Evolutionary conservation across 1,140 invertebrate species (phyloP).

Genomic region (Bombus affinis): DNA sequence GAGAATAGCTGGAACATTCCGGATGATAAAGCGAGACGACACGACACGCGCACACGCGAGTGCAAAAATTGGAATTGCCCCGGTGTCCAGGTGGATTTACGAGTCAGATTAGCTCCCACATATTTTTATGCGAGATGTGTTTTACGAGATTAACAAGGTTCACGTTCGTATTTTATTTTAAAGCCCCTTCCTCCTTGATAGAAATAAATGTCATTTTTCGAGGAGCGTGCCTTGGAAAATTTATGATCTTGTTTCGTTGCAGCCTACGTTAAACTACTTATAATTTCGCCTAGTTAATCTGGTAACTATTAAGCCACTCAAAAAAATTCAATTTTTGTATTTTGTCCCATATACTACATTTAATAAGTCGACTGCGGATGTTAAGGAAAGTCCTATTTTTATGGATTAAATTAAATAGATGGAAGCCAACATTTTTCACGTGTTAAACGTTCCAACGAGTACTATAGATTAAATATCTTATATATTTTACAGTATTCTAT

Average conservation of each 20-base stretch:
- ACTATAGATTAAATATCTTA: no score
- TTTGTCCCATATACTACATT: background rate
- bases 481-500: no score
- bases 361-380: background rate
- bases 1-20: constrained; percentile 2
- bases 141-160: constrained; percentile 9
- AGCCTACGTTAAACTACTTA: background rate
- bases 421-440: no score
- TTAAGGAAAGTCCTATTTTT: background rate
- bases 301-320: background rate
- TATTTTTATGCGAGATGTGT: constrained; percentile 32
- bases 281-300: background rate
- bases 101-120: constrained; percentile 13
- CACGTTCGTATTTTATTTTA: constrained; percentile 1
- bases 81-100: constrained; percentile 7
- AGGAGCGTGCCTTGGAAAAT: background rate
- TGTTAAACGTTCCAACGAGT: no score
- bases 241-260: background rate
- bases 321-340: background rate
- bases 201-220: constrained; percentile 5
- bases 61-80: constrained; percentile 24
- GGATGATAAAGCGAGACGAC: constrained; percentile 30
- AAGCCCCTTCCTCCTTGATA: background rate
- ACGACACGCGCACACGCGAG: background rate
- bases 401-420: no score